phyloP scores from a whole-genome alignment of 30 jellyfish, hydroid and myxozoan genomes.

The Sanderia malayensis region DNA sequence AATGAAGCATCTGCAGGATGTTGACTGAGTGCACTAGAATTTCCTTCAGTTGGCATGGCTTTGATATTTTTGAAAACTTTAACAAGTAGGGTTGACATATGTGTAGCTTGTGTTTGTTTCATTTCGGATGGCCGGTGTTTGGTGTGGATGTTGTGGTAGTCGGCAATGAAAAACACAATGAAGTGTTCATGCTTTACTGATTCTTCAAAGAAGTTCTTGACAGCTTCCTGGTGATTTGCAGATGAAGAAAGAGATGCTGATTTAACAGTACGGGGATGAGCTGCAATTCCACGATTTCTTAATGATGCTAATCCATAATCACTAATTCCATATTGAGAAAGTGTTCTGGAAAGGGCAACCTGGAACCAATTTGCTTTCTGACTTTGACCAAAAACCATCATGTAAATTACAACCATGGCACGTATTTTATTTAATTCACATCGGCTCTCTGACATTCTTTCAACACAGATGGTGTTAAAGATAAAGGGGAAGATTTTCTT shows the following conservation, averaged over 20 bases:
- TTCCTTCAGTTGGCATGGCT: slow-evolving; percentile 1
- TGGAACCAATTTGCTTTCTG: too few species aligned
- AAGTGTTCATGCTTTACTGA: slow-evolving; percentile 9
- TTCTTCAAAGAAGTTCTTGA: slow-evolving; percentile 5
- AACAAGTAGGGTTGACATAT: slow-evolving; percentile 23
- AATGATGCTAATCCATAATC: slow-evolving; percentile 2
- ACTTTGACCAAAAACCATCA: slow-evolving; percentile 24
- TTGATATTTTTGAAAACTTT: slow-evolving; percentile 10
- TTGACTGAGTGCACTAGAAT: slow-evolving; percentile 1
- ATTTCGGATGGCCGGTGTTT: slow-evolving; percentile 8
- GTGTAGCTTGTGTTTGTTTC: too few species aligned
- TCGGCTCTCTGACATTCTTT: slow-evolving; percentile 20
- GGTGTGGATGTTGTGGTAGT: slow-evolving; percentile 23
- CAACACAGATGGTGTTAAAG: slow-evolving; percentile 9
- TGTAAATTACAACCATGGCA: slow-evolving; percentile 14
- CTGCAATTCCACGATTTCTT: too few species aligned
- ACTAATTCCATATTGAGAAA: background rate
- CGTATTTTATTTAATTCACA: slow-evolving; percentile 14
- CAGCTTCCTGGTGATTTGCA: slow-evolving; percentile 1
- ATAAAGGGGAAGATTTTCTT: slow-evolving; percentile 18
- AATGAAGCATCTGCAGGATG: slow-evolving; percentile 9
- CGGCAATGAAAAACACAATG: slow-evolving; percentile 16
- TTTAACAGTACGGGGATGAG: slow-evolving; percentile 4
- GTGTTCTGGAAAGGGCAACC: slow-evolving; percentile 24
- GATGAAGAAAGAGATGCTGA: background rate